A percentile compares a stretch with the other conserved stretches of the same genome.
Evolutionary conservation across 2,113 vertebrate species (phyloP).

Genomic region (Platycercus adscitus): DNA sequence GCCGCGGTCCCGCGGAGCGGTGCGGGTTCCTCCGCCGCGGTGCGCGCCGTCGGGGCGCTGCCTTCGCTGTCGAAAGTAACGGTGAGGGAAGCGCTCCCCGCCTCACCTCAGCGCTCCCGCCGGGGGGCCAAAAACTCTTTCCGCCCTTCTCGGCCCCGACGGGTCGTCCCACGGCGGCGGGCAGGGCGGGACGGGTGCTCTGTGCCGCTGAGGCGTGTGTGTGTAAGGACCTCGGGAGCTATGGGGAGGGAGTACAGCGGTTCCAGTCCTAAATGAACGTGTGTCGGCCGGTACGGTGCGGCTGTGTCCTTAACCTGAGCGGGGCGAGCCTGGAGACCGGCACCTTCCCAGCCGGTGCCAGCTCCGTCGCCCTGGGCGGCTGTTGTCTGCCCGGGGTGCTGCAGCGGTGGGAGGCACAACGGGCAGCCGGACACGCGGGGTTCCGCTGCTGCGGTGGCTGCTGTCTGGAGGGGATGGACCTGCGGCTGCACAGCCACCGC

Average conservation of each 20-base stretch:
- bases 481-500: background rate
- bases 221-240: background rate
- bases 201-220: background rate
- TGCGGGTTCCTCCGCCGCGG: background rate
- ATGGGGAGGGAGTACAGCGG: background rate
- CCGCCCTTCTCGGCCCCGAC: background rate
- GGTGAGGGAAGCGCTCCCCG: background rate
- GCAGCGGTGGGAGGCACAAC: rapidly evolving
- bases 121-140: background rate
- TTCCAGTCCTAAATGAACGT: background rate
- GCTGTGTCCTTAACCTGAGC: background rate
- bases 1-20: background rate
- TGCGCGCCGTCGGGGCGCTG: background rate
- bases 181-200: background rate
- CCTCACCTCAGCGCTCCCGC: background rate
- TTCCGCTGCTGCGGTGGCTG: background rate
- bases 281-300: background rate
- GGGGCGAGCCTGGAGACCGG: background rate
- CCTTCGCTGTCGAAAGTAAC: background rate
- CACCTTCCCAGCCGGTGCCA: background rate
- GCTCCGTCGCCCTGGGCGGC: background rate
- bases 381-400: background rate
- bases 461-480: background rate
- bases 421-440: background rate
- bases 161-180: background rate